Evolutionary conservation across 2,113 vertebrate species (phyloP).

Genomic region (Chauna torquata): DNA sequence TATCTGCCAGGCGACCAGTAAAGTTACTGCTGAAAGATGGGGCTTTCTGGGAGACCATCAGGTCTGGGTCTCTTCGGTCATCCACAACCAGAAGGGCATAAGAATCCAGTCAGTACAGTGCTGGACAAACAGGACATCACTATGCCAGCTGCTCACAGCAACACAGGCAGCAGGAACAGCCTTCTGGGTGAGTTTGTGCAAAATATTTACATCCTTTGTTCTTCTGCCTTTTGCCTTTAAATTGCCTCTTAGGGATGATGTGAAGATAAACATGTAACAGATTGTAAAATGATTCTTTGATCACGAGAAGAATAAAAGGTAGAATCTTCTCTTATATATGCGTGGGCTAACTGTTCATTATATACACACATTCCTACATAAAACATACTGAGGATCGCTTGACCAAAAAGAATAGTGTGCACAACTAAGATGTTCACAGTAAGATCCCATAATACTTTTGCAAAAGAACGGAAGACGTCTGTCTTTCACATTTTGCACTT

Average conservation of each 20-base stretch:
- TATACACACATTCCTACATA: neutral
- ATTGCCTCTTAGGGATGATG: neutral
- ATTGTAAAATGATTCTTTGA: constrained; percentile 6
- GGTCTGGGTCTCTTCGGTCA: neutral
- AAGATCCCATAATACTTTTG: neutral
- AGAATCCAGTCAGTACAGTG: neutral
- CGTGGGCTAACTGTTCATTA: neutral
- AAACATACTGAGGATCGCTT: neutral
- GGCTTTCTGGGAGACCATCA: neutral
- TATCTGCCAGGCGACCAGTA: neutral
- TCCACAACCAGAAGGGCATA: rapidly evolving
- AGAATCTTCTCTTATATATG: neutral
- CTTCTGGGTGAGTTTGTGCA: neutral
- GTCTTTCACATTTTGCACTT: neutral
- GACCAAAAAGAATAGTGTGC: neutral
- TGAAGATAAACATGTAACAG: neutral
- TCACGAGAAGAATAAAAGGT: neutral
- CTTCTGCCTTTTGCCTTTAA: constrained; percentile 10
- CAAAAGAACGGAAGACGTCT: neutral
- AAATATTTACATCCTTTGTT: neutral
- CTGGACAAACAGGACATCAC: neutral
- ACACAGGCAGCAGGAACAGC: neutral
- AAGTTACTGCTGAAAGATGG: neutral
- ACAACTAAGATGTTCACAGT: neutral
- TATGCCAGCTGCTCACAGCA: neutral